Percentiles rank a stretch among this genome's conserved stretches.
These are phyloP conservation scores for Plectrocnemia conspersa DNA, from an alignment of 1,140 invertebrate species.

Conservation along the genomic window DNA sequence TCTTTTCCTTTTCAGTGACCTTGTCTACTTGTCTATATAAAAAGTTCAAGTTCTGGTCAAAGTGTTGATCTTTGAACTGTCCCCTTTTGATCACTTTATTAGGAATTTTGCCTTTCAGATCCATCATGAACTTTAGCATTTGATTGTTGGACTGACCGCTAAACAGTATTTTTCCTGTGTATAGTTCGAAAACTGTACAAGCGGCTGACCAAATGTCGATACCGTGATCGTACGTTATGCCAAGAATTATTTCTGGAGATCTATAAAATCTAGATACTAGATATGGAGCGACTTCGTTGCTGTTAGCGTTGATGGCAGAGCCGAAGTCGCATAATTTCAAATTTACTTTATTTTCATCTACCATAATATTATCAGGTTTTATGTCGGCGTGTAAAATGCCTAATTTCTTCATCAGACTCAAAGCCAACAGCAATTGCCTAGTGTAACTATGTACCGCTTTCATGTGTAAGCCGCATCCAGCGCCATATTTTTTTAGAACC, in stretches of 20 bases:
- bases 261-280: conserved; percentile 97
- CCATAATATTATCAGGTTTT: conserved; percentile 99
- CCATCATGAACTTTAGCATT: conserved; percentile 99
- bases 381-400: conserved; percentile 99
- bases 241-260: conserved; percentile 97
- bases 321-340: conserved; percentile 99
- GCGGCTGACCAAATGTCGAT: conserved; percentile 99
- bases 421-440: conserved; percentile 90
- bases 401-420: conserved; percentile 92
- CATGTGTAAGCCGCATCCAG: conserved; percentile 94
- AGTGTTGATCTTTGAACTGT: conserved; percentile 93
- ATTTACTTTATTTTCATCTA: conserved; percentile 94
- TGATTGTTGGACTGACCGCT: conserved; percentile 98
- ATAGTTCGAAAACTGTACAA: conserved; percentile 97
- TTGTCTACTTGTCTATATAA: conserved; percentile 96
- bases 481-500: conserved; percentile 96
- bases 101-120: conserved; percentile 96
- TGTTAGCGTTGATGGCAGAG: conserved; percentile 86
- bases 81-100: conserved; percentile 96
- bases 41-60: conserved; percentile 95
- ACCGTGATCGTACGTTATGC: conserved; percentile 92
- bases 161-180: conserved; percentile 98
- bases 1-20: conserved; percentile 98
- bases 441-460: conserved; percentile 97
- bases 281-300: conserved; percentile 97